These are phyloP conservation scores for Chrysogorgia sp. DNA, from an alignment of 92 coral and sea anemone genomes.

Conservation along the genomic window DNA sequence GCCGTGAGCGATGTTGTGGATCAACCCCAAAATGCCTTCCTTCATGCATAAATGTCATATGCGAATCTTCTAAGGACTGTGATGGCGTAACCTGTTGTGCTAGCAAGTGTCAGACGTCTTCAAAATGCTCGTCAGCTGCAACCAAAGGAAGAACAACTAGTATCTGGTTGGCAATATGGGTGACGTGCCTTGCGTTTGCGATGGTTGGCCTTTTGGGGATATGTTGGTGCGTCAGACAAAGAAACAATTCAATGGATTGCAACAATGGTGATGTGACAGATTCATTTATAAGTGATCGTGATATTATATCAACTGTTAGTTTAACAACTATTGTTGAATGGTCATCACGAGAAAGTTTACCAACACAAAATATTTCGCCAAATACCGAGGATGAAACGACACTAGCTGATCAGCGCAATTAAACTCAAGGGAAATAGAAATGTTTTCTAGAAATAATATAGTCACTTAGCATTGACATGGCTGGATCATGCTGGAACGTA, in stretches of 20 bases:
- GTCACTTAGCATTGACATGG: too few species aligned
- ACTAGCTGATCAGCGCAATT: too few species aligned
- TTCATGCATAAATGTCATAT: conserved; percentile 15
- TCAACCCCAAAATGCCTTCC: neutral
- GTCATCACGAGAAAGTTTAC: neutral
- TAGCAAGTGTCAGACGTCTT: conserved; percentile 6
- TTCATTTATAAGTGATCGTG: neutral
- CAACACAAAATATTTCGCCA: neutral
- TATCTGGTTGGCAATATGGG: conserved; percentile 18
- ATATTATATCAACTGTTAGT: neutral
- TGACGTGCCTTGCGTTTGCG: conserved; percentile 6
- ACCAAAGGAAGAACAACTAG: neutral
- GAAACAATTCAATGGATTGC: neutral
- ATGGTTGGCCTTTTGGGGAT: conserved; percentile 12
- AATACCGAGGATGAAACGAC: too few species aligned
- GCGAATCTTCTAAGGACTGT: conserved; percentile 21
- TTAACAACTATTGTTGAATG: neutral
- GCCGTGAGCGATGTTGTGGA: conserved; percentile 1
- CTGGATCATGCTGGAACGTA: too few species aligned
- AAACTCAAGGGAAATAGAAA: too few species aligned
- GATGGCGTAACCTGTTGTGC: conserved; percentile 32
- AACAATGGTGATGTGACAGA: neutral
- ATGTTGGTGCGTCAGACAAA: conserved; percentile 29
- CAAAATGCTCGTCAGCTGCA: neutral
- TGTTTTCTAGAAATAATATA: too few species aligned